Percentiles rank a stretch among this genome's conserved stretches.
phyloP scores from a whole-genome alignment of 2,797 vertebrate species.

The Nothura maculosa region DNA sequence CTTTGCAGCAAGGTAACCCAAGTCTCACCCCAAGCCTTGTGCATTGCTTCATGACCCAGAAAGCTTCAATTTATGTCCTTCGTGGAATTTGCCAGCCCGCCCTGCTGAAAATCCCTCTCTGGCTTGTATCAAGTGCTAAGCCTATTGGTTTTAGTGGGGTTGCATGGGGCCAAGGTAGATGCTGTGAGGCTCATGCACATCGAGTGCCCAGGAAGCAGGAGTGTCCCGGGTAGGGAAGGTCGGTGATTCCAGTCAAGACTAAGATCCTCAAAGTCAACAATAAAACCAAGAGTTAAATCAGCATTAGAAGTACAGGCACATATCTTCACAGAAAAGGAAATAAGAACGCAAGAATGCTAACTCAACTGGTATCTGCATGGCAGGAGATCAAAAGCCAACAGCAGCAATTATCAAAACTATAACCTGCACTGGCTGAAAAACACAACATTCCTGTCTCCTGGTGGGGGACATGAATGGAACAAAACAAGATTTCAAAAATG shows the following conservation, averaged over 20 bases:
- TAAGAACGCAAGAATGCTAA: background rate
- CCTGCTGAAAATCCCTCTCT: background rate
- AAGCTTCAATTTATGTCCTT: background rate
- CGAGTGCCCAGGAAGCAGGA: accelerated
- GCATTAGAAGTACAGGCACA: background rate
- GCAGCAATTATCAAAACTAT: background rate
- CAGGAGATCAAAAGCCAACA: background rate
- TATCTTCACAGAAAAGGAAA: background rate
- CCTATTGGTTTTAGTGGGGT: background rate
- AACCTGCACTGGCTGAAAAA: background rate
- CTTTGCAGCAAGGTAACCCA: background rate
- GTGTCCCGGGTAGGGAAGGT: accelerated
- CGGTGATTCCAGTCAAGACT: background rate
- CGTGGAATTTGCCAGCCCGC: background rate
- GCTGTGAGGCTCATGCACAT: too few species aligned
- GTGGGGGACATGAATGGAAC: background rate
- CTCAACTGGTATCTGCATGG: background rate
- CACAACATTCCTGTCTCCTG: background rate
- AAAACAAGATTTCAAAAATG: constrained; percentile 34
- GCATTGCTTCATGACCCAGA: background rate
- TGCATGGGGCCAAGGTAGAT: background rate
- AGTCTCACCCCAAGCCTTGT: background rate
- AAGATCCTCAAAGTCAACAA: background rate
- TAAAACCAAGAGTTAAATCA: background rate
- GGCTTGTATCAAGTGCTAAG: background rate